Evolutionary conservation across 2,113 vertebrate genomes (phyloP).

Genomic region (Symphodus melops): DNA sequence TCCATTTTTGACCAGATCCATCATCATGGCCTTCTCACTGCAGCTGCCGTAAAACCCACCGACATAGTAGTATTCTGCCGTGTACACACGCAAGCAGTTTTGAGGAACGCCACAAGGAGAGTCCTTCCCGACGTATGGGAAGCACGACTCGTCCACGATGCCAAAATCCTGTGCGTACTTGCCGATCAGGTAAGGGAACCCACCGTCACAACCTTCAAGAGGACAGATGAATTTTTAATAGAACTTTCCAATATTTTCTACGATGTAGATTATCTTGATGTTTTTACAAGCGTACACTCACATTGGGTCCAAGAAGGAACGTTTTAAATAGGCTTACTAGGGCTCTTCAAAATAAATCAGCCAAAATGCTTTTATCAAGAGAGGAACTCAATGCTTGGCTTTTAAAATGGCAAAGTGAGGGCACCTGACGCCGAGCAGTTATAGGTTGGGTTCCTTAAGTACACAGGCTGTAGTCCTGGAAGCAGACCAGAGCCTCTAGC

Average conservation of each 20-base stretch:
- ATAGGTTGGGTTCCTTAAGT: too few relatives aligned
- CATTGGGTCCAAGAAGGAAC: not conserved
- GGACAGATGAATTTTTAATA: not conserved
- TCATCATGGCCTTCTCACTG: slow-evolving; percentile 92
- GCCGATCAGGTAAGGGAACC: slow-evolving; percentile 95
- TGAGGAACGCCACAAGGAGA: slow-evolving; percentile 82
- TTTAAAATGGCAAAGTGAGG: not conserved
- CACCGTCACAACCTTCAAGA: slow-evolving; percentile 90
- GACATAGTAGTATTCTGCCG: slow-evolving; percentile 91
- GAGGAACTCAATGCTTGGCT: not conserved
- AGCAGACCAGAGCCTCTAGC: too few relatives aligned
- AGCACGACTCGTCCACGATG: slow-evolving; percentile 91
- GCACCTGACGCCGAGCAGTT: too few relatives aligned
- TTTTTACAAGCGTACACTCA: not conserved
- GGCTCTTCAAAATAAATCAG: slow-evolving; percentile 3
- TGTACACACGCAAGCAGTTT: slow-evolving; percentile 84
- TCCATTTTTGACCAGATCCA: slow-evolving; percentile 89
- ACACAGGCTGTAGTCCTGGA: too few relatives aligned
- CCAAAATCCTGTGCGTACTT: slow-evolving; percentile 96
- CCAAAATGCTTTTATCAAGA: not conserved
- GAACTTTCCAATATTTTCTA: too few relatives aligned
- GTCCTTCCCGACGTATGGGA: slow-evolving; percentile 86
- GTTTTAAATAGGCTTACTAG: not conserved
- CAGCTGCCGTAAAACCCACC: slow-evolving; percentile 97
- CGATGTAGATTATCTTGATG: too few relatives aligned